Percentiles rank a stretch among this genome's conserved stretches.
These are phyloP conservation scores for Pherbina coryleti DNA, from an alignment of 2,888 invertebrate genomes.

Conservation along the genomic window DNA sequence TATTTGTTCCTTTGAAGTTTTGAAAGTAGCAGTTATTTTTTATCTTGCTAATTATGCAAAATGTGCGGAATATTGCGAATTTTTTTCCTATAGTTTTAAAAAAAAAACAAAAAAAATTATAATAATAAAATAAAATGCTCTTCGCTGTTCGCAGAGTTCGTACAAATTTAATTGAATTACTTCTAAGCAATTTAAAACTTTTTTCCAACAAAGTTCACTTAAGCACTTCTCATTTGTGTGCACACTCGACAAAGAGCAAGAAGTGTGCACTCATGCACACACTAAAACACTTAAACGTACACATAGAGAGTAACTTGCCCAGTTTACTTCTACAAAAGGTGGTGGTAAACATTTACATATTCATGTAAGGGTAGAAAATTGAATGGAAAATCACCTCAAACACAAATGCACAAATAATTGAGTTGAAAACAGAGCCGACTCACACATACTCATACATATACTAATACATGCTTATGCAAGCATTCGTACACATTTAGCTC, in stretches of 20 bases:
- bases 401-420: conserved; percentile 3
- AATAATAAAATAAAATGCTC: not conserved
- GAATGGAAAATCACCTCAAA: conserved; percentile 13
- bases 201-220: conserved; percentile 11
- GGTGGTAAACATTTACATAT: not conserved
- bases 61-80: not conserved
- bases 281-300: not conserved
- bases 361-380: not conserved
- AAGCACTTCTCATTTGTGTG: conserved; percentile 19
- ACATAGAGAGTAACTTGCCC: not conserved
- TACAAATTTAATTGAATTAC: conserved; percentile 29
- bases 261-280: not conserved
- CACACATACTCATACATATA: not conserved
- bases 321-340: not conserved
- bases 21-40: no score
- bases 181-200: conserved; percentile 24
- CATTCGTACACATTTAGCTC: not conserved
- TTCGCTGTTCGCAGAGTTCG: not conserved
- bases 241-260: not conserved
- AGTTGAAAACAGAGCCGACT: not conserved
- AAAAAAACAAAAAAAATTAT: no score
- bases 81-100: not conserved
- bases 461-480: not conserved
- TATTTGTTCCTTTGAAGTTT: no score
- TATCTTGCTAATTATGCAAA: not conserved